phyloP scores from a whole-genome alignment of 1,140 invertebrate genomes.

The Oedothorax gibbosus region DNA sequence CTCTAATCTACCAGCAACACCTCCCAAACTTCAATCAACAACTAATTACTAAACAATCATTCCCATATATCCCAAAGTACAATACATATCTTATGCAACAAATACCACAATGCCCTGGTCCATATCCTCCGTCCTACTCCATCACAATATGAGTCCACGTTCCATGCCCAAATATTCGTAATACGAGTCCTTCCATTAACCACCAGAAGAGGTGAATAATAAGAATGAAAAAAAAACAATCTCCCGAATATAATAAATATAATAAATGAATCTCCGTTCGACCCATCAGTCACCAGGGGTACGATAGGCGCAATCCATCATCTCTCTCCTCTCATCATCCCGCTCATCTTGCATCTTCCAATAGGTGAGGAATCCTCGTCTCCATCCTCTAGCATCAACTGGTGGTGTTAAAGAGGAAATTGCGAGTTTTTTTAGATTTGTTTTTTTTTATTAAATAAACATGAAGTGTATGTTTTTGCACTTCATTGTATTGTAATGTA shows the following conservation, averaged over 20 bases:
- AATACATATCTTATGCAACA: too few relatives aligned
- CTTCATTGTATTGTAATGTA: too few relatives aligned
- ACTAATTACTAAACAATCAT: too few relatives aligned
- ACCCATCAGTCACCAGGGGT: slow-evolving; percentile 27
- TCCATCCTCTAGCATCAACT: too few relatives aligned
- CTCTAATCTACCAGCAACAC: too few relatives aligned
- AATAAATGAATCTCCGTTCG: slow-evolving; percentile 40
- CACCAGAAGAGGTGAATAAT: too few relatives aligned
- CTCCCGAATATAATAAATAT: background rate
- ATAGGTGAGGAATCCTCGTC: background rate
- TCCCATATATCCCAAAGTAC: too few relatives aligned
- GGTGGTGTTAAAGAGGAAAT: too few relatives aligned
- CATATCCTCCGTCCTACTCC: background rate
- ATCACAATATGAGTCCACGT: background rate
- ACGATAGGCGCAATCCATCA: slow-evolving; percentile 1
- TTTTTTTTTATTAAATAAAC: too few relatives aligned
- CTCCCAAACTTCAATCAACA: too few relatives aligned
- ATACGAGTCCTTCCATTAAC: background rate
- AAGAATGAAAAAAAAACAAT: background rate
- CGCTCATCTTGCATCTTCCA: background rate
- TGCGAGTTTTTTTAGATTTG: too few relatives aligned
- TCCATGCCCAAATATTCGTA: background rate
- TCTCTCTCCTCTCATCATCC: slow-evolving; percentile 12
- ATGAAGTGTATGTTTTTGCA: too few relatives aligned
- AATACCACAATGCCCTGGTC: background rate